Evolutionary conservation across 1,140 invertebrate species (phyloP), one percentile per base, ranked within the genome.

Genomic region (Euborellia annulipes): DNA sequence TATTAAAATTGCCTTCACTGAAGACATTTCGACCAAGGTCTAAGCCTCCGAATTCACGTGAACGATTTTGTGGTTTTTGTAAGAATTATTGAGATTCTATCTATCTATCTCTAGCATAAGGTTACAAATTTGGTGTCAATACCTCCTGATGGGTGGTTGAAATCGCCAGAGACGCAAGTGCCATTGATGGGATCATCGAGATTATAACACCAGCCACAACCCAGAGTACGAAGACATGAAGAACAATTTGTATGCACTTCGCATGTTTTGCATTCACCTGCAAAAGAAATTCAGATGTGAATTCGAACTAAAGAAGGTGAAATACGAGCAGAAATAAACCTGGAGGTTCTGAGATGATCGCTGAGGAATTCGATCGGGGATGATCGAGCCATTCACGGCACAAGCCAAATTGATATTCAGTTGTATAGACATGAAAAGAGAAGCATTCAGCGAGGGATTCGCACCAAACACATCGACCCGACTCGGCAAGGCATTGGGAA

Each of bases 131-230:
- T n/a, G n/a, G n/a, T n/a, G n/a, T n/a, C n/a, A n/a, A n/a, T 53
- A 59, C 56, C 76, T 0, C 72, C 63, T 43, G 76, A 71, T 0
- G 82, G 73, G 20, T 72, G 69, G 58, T 81, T 84, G 47, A 85
- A 87, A 55, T 87, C 82, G 4, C 82, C 82, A 50, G 79, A 74
- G 36, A 83, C 78, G 51, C 82, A 87, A 11, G 70, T 55, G 14
- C 90, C 90, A 49, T 80, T 76, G 37, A 85, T 89, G 2, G 88
- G 88, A 65, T 94, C 91, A 41, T 82, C 76, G 3, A 75, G 61
- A 51, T 84, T 83, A 54, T 89, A 86, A 63, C 90, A 95, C 92
- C 92, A 97, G 6, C 91, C 91, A 64, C 92, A 96, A 42, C 82
- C 82, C 37, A 91, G 69, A 1, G 80, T 78, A 9, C 76, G 70